Evolutionary conservation across 1,140 invertebrate genomes (phyloP).

Genomic region (Steinernema feltiae): DNA sequence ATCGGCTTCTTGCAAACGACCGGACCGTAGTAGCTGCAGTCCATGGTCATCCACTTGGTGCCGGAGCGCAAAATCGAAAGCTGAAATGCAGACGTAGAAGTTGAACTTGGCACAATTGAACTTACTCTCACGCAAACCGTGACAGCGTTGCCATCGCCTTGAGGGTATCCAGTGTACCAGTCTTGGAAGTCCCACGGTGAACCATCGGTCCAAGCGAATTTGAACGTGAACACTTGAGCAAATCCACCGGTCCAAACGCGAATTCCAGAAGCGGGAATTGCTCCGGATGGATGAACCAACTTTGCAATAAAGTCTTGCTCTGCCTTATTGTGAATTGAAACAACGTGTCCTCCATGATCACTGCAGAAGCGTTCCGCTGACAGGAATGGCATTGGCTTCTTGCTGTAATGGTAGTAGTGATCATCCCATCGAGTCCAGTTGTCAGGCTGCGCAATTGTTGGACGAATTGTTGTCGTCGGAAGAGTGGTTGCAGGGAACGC

Average conservation of each 20-base stretch:
- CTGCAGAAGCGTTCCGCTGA: neutral
- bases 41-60: neutral
- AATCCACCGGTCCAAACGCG: neutral
- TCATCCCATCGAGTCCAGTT: neutral
- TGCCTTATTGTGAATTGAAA: neutral
- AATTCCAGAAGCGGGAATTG: neutral
- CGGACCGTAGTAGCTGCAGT: neutral
- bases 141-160: neutral
- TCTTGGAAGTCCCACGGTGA: neutral
- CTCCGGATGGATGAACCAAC: neutral
- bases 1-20: neutral
- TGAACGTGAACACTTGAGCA: neutral
- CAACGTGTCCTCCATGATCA: neutral
- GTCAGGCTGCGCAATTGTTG: neutral
- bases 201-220: neutral
- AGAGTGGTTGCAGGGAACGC: no score
- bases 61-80: neutral
- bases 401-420: neutral
- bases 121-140: neutral
- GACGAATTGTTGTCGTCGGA: neutral
- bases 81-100: neutral
- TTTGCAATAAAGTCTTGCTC: neutral
- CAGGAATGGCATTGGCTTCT: neutral
- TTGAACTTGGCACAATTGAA: neutral
- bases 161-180: neutral